Conservation (phyloP, 2,113 vertebrate genomes). For the Phyllostomus discolor region DNA sequence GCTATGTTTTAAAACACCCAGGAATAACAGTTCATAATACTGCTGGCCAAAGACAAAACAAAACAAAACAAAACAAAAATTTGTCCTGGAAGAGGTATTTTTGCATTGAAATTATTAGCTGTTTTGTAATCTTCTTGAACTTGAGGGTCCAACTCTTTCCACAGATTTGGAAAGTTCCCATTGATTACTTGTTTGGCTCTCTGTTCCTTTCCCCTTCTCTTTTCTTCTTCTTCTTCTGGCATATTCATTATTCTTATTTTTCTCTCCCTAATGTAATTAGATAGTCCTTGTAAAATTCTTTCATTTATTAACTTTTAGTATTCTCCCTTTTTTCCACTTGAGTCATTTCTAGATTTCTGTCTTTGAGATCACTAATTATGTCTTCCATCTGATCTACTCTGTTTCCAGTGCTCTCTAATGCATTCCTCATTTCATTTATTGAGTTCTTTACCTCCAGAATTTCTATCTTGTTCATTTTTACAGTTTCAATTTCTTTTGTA, state of each 20-base stretch:
- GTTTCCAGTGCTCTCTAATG: neutral
- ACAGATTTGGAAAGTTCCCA: neutral
- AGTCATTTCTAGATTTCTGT: neutral
- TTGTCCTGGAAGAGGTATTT: neutral
- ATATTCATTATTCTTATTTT: neutral
- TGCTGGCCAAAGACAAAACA: neutral
- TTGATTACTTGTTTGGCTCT: neutral
- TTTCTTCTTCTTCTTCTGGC: neutral
- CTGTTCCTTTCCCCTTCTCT: neutral
- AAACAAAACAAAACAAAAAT: too few relatives aligned
- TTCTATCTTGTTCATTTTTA: too few relatives aligned
- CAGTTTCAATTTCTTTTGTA: too few relatives aligned
- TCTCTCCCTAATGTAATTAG: neutral
- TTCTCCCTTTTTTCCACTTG: neutral
- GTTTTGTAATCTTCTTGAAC: neutral
- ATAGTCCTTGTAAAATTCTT: neutral
- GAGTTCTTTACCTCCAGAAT: too few relatives aligned
- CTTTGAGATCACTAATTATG: neutral
- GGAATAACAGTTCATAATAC: conserved; percentile 33
- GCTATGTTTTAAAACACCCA: neutral
- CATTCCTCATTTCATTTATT: neutral
- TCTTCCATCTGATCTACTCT: neutral
- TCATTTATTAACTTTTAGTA: neutral
- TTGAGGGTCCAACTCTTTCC: neutral
- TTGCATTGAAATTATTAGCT: neutral